A percentile compares a stretch with the other conserved stretches of the same genome.
These are phyloP conservation scores for Andrena flavipes DNA, from an alignment of 2,888 invertebrate genomes.

Conservation along the genomic window DNA sequence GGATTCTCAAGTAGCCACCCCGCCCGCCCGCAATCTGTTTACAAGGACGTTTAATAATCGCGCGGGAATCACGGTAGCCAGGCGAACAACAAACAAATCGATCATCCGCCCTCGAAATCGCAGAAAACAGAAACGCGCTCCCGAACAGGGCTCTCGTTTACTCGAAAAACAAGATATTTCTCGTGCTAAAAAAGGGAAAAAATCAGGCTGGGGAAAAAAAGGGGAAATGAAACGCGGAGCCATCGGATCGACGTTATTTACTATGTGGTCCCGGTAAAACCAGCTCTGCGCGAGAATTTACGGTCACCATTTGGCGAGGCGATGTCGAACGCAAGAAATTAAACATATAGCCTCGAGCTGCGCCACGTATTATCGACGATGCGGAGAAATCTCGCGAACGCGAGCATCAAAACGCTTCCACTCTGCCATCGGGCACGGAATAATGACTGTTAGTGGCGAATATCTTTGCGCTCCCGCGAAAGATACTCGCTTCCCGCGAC, in stretches of 20 bases:
- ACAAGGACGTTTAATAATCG: conserved; percentile 22
- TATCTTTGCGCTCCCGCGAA: no score
- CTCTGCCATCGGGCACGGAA: not conserved
- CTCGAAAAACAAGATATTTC: not conserved
- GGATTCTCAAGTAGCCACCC: not conserved
- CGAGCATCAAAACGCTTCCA: conserved; percentile 1
- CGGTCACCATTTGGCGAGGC: not conserved
- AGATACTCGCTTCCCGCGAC: no score
- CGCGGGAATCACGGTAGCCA: not conserved
- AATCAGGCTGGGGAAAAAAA: not conserved
- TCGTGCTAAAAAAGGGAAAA: not conserved
- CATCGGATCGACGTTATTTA: not conserved
- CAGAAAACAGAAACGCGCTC: not conserved
- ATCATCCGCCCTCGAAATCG: conserved; percentile 11
- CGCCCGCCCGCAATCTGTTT: conserved; percentile 6
- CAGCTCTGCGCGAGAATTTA: conserved; percentile 1
- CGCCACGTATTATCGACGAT: not conserved
- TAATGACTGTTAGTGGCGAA: not conserved
- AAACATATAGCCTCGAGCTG: conserved; percentile 18
- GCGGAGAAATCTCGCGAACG: conserved; percentile 24
- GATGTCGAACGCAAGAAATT: conserved; percentile 31
- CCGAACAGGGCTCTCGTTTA: not conserved
- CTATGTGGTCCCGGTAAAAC: conserved; percentile 5
- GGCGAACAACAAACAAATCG: conserved; percentile 27
- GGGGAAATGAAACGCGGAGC: not conserved